Evolutionary conservation across 2,888 invertebrate species (phyloP).

Genomic region (Polietes domitor): DNA sequence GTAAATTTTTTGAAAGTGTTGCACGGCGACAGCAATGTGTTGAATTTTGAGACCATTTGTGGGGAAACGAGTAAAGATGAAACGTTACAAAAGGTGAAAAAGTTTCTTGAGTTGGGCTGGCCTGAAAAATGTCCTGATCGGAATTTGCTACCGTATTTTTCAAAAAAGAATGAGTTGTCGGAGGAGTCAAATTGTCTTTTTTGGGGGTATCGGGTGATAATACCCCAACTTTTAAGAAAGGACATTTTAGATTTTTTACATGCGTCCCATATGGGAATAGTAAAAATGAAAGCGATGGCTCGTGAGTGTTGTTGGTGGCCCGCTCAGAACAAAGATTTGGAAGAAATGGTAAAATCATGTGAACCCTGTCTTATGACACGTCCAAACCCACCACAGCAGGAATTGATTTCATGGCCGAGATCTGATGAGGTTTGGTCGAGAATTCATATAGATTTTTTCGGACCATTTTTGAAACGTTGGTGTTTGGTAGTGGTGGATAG

Average conservation of each 20-base stretch:
- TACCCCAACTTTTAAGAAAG: not conserved
- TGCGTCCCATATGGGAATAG: constrained; percentile 53
- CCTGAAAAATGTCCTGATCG: constrained; percentile 22
- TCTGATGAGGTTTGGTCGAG: constrained; percentile 39
- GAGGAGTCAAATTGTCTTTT: constrained; percentile 50
- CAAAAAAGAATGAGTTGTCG: constrained; percentile 43
- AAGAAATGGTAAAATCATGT: constrained; percentile 64
- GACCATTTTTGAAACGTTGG: constrained; percentile 50
- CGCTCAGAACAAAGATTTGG: constrained; percentile 66
- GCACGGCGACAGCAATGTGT: not conserved
- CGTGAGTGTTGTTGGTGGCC: constrained; percentile 71
- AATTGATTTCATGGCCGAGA: constrained; percentile 40
- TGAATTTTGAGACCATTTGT: constrained; percentile 2
- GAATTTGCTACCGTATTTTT: constrained; percentile 45
- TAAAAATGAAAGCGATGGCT: constrained; percentile 65
- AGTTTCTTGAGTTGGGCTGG: constrained; percentile 15
- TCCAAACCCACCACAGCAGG: constrained; percentile 15
- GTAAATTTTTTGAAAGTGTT: constrained; percentile 1
- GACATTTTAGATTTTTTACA: constrained; percentile 15
- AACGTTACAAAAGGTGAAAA: constrained; percentile 12
- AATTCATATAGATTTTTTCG: constrained; percentile 51
- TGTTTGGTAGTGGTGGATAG: constrained; percentile 66
- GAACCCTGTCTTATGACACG: constrained; percentile 57
- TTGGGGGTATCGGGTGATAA: constrained; percentile 9
- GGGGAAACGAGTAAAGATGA: not conserved